phyloP scores from a whole-genome alignment of 1,140 invertebrate species.

The Sarcophaga peregrina region DNA sequence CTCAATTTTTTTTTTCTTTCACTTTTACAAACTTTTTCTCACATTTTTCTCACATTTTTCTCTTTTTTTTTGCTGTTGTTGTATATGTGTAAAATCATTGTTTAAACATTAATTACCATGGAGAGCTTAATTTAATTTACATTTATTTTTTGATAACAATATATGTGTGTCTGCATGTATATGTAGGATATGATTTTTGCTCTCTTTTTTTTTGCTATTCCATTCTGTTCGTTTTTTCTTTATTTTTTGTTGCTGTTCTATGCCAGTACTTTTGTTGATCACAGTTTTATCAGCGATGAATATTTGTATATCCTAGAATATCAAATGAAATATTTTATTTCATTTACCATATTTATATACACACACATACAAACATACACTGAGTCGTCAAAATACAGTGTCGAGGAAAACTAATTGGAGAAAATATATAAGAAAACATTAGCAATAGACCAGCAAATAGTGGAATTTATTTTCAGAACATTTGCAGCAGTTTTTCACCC shows the following conservation, averaged over 20 bases:
- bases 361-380: no score
- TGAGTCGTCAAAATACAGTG: no score
- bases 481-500: no score
- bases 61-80: not conserved
- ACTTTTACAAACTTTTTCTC: not conserved
- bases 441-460: no score
- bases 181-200: not conserved
- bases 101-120: constrained; percentile 15
- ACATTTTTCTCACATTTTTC: no score
- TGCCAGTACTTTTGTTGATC: not conserved
- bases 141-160: constrained; percentile 3
- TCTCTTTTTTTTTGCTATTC: not conserved
- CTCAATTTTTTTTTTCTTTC: not conserved
- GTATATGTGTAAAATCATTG: constrained; percentile 3
- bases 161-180: no score
- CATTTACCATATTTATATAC: no score
- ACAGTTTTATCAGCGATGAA: not conserved
- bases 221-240: not conserved
- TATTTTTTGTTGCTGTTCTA: not conserved
- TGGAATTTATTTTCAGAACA: no score
- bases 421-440: no score
- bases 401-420: no score
- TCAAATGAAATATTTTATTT: no score
- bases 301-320: no score
- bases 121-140: constrained; percentile 15